phyloP scores from a whole-genome alignment of 2,113 vertebrate species.

The Chloropsis cyanopogon region DNA sequence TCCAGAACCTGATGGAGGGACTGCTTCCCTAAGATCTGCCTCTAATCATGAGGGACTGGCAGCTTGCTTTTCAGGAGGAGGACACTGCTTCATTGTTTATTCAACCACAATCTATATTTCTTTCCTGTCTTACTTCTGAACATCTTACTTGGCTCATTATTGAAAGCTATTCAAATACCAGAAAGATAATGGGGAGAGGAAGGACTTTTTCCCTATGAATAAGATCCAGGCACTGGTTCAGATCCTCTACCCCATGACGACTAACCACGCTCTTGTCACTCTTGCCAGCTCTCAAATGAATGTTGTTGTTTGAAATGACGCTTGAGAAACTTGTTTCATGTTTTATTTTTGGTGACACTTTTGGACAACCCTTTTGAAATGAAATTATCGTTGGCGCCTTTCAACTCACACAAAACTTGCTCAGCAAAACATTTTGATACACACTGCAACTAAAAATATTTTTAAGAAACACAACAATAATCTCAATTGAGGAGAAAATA shows the following conservation, averaged over 20 bases:
- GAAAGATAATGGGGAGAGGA: constrained; percentile 33
- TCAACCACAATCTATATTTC: not conserved
- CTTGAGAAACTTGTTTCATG: constrained; percentile 23
- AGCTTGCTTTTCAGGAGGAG: not conserved
- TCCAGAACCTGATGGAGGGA: not conserved
- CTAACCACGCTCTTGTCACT: not conserved
- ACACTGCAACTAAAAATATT: not conserved
- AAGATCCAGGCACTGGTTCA: constrained; percentile 46
- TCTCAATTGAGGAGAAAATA: not conserved
- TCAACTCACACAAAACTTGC: not conserved
- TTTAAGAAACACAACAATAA: not conserved
- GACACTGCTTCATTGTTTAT: not conserved
- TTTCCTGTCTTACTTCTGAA: not conserved
- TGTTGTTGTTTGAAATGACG: constrained; percentile 18
- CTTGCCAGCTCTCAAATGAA: constrained; percentile 27
- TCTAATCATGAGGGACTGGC: not conserved
- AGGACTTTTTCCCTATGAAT: constrained; percentile 23
- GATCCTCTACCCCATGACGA: constrained; percentile 4
- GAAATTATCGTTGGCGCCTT: constrained; percentile 35
- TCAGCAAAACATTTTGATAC: constrained; percentile 15
- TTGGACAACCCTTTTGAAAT: constrained; percentile 26
- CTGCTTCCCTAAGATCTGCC: not conserved
- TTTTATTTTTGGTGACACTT: constrained; percentile 57
- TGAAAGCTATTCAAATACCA: constrained; percentile 3
- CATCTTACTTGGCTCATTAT: not conserved